Evolutionary conservation across 1,140 invertebrate species (phyloP), one percentile per base, ranked within the genome.

Genomic region (Zaprionus ghesquierei): DNA sequence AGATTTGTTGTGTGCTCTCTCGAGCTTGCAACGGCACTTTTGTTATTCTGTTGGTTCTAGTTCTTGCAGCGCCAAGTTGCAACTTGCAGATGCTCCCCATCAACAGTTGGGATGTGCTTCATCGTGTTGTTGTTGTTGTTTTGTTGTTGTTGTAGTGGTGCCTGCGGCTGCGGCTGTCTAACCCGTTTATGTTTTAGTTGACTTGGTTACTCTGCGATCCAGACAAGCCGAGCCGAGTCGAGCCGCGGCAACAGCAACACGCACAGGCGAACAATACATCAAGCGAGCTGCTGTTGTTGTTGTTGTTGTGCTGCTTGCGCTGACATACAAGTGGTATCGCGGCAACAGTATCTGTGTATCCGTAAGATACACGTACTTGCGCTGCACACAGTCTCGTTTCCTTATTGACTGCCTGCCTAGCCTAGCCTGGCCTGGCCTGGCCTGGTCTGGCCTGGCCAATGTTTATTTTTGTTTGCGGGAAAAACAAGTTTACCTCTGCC

Each of bases 401-500:
- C 84, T 84, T 87, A 77, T 82, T 82, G 73, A 77, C 77, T 81
- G 70, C 63, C 60, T 51, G 50, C 20, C 33, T 50, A 41, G 61
- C 49, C 54, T 51, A 31, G n/a, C n/a, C 54, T 46, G 35, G 31
- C 31, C 10, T 35, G 4, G 41, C 9, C 41, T 46, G 1, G 8
- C 6, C 15, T 44, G 13, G 12, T 5, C 20, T 50, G 50, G 65
- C 72, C 69, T 53, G 79, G 75, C 72, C 84, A 87, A 87, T 87
- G 82, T 89, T 89, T 89, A 89, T 89, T 89, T 89, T 89, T 84
- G 85, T 89, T 89, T 82, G 69, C 80, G 85, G 80, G 85, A 72
- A 89, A 89, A 89, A 89, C 84, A 78, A 89, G 85, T 89, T 89
- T 86, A 71, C 41, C 61, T 72, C 71, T 65, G 15, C 71, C 44